A percentile compares a stretch with the other conserved stretches of the same genome.
These are phyloP conservation scores for Rousettus leschenaultii DNA, from an alignment of 2,113 vertebrate species.

Conservation along the genomic window DNA sequence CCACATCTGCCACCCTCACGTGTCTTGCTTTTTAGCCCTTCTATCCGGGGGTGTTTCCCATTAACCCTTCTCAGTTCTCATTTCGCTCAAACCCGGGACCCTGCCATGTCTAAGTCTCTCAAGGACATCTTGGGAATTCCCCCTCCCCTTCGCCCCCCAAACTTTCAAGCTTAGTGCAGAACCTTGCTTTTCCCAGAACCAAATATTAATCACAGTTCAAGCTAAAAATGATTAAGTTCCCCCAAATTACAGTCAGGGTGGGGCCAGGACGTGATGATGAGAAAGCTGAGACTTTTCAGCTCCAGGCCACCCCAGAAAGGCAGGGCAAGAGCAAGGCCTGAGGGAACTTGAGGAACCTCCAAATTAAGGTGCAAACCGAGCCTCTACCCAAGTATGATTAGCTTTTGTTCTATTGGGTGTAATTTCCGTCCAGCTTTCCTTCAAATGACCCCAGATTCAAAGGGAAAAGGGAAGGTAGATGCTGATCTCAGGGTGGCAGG, in stretches of 20 bases:
- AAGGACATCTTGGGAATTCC: background rate
- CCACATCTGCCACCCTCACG: fast-evolving
- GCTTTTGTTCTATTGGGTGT: background rate
- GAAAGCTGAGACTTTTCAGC: constrained; percentile 38
- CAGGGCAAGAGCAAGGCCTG: background rate
- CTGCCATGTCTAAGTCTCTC: background rate
- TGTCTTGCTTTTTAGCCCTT: background rate
- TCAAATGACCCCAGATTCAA: background rate
- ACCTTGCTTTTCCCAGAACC: background rate
- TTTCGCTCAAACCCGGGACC: background rate
- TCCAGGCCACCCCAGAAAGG: background rate
- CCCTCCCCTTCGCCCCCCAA: background rate
- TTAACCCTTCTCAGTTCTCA: background rate
- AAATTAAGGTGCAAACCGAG: background rate
- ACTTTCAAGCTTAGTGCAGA: background rate
- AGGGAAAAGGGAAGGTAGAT: background rate
- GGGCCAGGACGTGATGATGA: background rate
- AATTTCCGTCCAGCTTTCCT: background rate
- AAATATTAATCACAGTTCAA: constrained; percentile 48
- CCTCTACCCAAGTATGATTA: background rate
- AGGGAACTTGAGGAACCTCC: background rate
- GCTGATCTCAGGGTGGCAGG: background rate
- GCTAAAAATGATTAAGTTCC: background rate
- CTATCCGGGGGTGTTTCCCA: fast-evolving
- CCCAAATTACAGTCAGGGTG: background rate